These are phyloP conservation scores for Zaprionus bogoriensis DNA, from an alignment of 2,888 invertebrate species.

Conservation along the genomic window DNA sequence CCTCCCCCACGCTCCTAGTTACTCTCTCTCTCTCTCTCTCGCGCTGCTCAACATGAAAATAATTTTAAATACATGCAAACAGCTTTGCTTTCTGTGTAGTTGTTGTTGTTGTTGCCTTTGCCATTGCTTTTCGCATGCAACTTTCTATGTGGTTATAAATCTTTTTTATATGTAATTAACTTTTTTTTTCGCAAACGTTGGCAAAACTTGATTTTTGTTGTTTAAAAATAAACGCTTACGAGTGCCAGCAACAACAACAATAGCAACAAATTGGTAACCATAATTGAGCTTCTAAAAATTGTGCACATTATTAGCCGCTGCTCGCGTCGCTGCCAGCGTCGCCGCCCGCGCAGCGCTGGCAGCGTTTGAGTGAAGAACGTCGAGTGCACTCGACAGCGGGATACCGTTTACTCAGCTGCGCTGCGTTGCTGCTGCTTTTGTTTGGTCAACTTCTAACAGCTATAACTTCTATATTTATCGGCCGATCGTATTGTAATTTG, in stretches of 20 bases:
- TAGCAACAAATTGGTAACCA: constrained; percentile 44
- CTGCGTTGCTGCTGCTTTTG: too few species aligned
- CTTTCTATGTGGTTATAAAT: constrained; percentile 74
- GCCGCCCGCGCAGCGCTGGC: too few species aligned
- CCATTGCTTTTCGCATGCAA: constrained; percentile 52
- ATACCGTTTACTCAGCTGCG: too few species aligned
- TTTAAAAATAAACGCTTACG: constrained; percentile 70
- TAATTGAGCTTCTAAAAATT: constrained; percentile 62
- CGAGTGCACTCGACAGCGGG: too few species aligned
- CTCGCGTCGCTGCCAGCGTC: constrained; percentile 12
- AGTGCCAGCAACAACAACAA: constrained; percentile 37
- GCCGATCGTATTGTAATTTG: too few species aligned
- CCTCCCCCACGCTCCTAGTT: neutral
- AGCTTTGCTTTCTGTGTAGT: too few species aligned
- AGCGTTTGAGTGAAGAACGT: too few species aligned
- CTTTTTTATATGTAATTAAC: constrained; percentile 69
- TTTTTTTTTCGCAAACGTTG: constrained; percentile 39
- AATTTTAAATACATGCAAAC: constrained; percentile 41
- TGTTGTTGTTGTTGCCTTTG: too few species aligned
- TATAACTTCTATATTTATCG: too few species aligned
- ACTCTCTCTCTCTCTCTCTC: neutral
- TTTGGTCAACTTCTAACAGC: too few species aligned
- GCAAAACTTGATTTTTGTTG: constrained; percentile 71
- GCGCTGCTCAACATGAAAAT: constrained; percentile 56
- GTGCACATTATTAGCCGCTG: constrained; percentile 51